Conservation (phyloP, 1,140 invertebrate genomes). For the Calephelis nemesis region DNA sequence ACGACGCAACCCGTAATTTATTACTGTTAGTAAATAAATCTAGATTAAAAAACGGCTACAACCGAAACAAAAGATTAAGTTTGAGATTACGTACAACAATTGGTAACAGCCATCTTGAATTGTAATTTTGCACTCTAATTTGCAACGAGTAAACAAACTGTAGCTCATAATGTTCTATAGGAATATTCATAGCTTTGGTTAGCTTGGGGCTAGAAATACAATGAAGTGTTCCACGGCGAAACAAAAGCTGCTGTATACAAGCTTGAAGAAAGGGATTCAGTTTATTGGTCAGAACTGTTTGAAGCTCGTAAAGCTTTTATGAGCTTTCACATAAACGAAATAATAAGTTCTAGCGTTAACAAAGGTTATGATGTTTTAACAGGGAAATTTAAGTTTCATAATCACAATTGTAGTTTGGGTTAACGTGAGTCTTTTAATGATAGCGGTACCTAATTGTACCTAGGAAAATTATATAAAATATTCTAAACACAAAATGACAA, state of each 20-base stretch:
- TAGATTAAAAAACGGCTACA: no score
- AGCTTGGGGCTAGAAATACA: neutral
- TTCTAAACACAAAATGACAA: no score
- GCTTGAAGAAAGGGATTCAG: slow-evolving; percentile 10
- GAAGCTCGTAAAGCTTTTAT: slow-evolving; percentile 8
- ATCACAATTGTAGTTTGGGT: no score
- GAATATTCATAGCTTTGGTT: slow-evolving; percentile 9
- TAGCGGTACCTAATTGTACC: no score
- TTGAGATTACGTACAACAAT: neutral
- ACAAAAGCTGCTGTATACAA: slow-evolving; percentile 17
- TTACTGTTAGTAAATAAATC: no score
- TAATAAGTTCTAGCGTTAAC: no score
- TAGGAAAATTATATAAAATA: no score
- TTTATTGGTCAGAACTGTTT: slow-evolving; percentile 4
- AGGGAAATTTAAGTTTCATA: no score
- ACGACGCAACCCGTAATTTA: no score
- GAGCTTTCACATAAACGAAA: neutral
- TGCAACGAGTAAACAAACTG: slow-evolving; percentile 5
- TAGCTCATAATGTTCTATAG: slow-evolving; percentile 9
- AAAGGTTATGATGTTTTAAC: no score
- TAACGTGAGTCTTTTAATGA: no score
- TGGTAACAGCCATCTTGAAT: slow-evolving; percentile 3
- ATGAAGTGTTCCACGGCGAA: slow-evolving; percentile 2
- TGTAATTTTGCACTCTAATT: slow-evolving; percentile 7
- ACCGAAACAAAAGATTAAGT: neutral